Conservation (phyloP, 2,797 vertebrate genomes). For the Pteropus rufus region DNA sequence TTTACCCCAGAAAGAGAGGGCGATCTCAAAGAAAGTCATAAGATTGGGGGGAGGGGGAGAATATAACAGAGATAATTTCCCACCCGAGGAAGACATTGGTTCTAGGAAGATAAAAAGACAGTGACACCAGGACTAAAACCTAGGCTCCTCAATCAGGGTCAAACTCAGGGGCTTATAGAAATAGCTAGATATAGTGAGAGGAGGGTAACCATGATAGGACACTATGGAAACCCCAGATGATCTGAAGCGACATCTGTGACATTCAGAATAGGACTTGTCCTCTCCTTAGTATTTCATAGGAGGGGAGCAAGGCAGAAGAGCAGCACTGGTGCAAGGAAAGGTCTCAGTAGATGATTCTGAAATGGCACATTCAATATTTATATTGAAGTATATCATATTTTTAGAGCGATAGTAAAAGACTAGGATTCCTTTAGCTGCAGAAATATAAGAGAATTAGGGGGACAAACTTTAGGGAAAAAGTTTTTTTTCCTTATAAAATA, state of each 20-base stretch:
- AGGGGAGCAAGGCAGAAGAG: background rate
- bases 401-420: background rate
- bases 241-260: background rate
- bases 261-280: background rate
- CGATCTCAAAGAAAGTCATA: background rate
- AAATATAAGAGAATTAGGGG: slow-evolving; percentile 68
- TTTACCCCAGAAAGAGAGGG: background rate
- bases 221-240: background rate
- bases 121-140: background rate
- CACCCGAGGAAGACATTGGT: background rate
- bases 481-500: slow-evolving; percentile 56
- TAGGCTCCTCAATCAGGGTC: background rate
- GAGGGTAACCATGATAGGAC: background rate
- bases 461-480: slow-evolving; percentile 67
- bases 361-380: slow-evolving; percentile 1
- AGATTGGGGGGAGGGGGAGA: too few relatives aligned
- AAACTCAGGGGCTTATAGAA: background rate
- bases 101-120: background rate
- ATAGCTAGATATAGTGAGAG: background rate
- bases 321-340: background rate
- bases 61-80: background rate
- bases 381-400: background rate
- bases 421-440: slow-evolving; percentile 66
- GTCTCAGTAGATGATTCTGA: background rate
- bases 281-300: background rate